Evolutionary conservation across 2,888 invertebrate species (phyloP), one percentile per base, ranked within the genome.

Genomic region (Drosophila pegasa): DNA sequence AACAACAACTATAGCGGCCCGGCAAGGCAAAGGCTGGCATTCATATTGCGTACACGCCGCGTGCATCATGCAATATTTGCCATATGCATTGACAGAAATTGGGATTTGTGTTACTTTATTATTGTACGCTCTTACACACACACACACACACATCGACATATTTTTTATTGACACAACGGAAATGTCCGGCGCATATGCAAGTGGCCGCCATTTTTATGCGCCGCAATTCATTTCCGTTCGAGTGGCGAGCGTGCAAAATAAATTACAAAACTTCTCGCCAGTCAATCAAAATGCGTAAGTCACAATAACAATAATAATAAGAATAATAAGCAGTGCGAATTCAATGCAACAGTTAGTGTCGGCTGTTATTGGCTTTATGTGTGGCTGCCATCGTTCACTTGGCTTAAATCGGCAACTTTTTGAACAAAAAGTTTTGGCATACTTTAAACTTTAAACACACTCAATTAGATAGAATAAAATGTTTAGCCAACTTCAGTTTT

Each of bases 391-490:
- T 62, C 75, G 56, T 47, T 72, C 64, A 71, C 58, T 73, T 64
- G 70, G 58, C 71, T 76, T 73, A 76, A 76, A 76, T 64, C 63
- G 60, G 37, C 55, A 77, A 77, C 77, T 77, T 77, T 76, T 61
- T 20, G 33, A 68, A 72, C 78, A 74, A 80, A 82, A 85, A 84
- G 75, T 88, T 45, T 87, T 80, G 78, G 75, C 80, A 81, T 81
- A 75, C 82, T 84, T 82, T 85, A 80, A 85, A 85, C 82, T 88
- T 87, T 87, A 87, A 87, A 85, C 83, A 83, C 88, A 88, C 88
- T 88, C 87, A 88, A 88, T 88, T 87, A 88, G 87, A 83, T 80
- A 83, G 75, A 85, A 77, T 83, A 87, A 87, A 85, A 85, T 87
- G 85, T 85, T 84, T 75, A 85, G 82, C 73, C 69, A 88, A 88